Evolutionary conservation across 2,888 invertebrate genomes (phyloP), one percentile per base, ranked within the genome.

Genomic region (Euzophera pinguis): DNA sequence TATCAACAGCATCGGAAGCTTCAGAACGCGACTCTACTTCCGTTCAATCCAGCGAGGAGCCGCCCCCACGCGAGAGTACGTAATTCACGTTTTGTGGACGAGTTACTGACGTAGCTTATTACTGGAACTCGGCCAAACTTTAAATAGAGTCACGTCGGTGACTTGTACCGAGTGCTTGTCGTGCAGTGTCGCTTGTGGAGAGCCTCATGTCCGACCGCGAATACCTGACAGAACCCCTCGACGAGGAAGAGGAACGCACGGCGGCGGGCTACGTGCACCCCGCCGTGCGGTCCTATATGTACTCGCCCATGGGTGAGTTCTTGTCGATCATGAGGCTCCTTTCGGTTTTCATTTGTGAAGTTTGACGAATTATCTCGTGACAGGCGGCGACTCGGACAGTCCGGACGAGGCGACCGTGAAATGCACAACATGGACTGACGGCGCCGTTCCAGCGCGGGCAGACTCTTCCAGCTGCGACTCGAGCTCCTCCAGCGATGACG

Each of bases 391-490:
- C 71, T 92, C 92, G 67, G 92, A 92, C 70, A 92, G 92, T 76
- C 89, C 92, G 57, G 93, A 93, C 63, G 93, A 93, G 67, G 91
- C 91, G 49, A 92, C 93, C 57, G 84, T 92, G 75, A 92, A 92
- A 79, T 91, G 91, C 63, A 84, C 89, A 58, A 73, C 78, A 49
- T 89, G 90, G 90, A 76, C 84, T 55, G 91, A 83, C 57, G 89
- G 87, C 53, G 83, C 81, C 42, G 82, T 85, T 57, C 81, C 82
- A 22, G 68, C 76, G 35, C 77, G 78, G 50, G 79, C 74, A 51
- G 77, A 80, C 58, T 89, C 89, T 41, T 90, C 90, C 41, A 87
- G 85, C 58, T 80, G 82, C 16, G 84, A 81, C 29, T 81, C 84
- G 53, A 81, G 81, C 57, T 78, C 84, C 5, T 75, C 80, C 52